Percentiles rank a stretch among this genome's conserved stretches.
Evolutionary conservation across 2,113 vertebrate species (phyloP).

Genomic region (Tonatia bakeri): DNA sequence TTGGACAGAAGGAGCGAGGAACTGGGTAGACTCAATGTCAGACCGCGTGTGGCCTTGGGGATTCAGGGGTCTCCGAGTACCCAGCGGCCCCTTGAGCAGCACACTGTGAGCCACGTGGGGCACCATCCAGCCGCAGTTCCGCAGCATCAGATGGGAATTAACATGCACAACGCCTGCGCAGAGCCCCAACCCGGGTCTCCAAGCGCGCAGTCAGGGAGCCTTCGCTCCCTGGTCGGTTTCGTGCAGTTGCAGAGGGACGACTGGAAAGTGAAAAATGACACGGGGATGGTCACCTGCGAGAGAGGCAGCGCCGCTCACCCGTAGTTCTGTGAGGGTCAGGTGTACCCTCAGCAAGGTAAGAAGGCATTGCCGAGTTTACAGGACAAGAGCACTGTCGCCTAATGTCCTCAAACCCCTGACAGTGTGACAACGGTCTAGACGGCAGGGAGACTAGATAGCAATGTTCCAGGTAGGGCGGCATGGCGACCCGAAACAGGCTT

Average conservation of each 20-base stretch:
- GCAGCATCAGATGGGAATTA: too few relatives aligned
- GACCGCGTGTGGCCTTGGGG: too few relatives aligned
- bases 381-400: not conserved
- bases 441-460: not conserved
- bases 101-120: not conserved
- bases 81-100: not conserved
- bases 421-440: too few relatives aligned
- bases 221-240: not conserved
- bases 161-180: too few relatives aligned
- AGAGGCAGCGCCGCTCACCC: not conserved
- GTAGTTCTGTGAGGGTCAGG: too few relatives aligned
- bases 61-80: not conserved
- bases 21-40: too few relatives aligned
- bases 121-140: too few relatives aligned
- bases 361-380: not conserved
- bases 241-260: not conserved
- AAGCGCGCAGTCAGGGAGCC: too few relatives aligned
- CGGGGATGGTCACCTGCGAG: not conserved
- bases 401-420: not conserved
- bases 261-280: not conserved
- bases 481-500: too few relatives aligned
- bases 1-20: not conserved
- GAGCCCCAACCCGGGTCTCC: too few relatives aligned
- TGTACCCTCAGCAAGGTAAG: not conserved
- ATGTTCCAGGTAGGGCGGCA: not conserved